Evolutionary conservation across 2,113 vertebrate genomes (phyloP), one percentile per base, ranked within the genome.

Genomic region (Bothrops jararaca): DNA sequence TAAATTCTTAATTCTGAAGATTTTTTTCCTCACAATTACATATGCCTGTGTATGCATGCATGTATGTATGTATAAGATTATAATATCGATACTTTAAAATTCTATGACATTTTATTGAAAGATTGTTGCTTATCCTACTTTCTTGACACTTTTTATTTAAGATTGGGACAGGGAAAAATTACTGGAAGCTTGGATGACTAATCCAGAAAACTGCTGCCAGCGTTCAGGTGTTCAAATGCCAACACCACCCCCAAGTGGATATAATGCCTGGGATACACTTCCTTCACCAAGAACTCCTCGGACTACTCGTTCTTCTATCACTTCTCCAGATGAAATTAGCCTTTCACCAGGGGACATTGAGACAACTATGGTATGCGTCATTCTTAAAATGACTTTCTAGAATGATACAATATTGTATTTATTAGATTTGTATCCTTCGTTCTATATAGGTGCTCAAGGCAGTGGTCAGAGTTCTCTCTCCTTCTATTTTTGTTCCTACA

Each of bases 81-180:
- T 42, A 80, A 80, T 2, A 56, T 29, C 48, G 34, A 12, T 39
- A 23, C 56, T 90, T 56, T 85, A 54, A 18, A 48, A 80, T 8
- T 42, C 39, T 57, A 22, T 48, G 8, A 39, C 56, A 57, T 91
- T 86, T 23, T 57, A 42, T 34, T 42, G 90, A 91, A 91, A 91
- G 9, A 1, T 22, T 23, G 4, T 24, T 50, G n/a, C 26, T 50
- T 22, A 29, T 5, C 45, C 24, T 50, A 86, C 2, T 89, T 92
- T 92, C 89, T 85, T 74, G 90, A 12, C 95, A 3, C 91, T 95
- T 92, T 97, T 95, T 95, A 52, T 93, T 94, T 86, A 96, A 99
- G 99, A 99, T 95, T 99, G 99, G 99, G 99, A 99, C 97, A 98
- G 98, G 95, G 99, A 99, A 97, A 99, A 99, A 96, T 97, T 99